Evolutionary conservation across 2,797 vertebrate species (phyloP).

Genomic region (Poeciliopsis infans): DNA sequence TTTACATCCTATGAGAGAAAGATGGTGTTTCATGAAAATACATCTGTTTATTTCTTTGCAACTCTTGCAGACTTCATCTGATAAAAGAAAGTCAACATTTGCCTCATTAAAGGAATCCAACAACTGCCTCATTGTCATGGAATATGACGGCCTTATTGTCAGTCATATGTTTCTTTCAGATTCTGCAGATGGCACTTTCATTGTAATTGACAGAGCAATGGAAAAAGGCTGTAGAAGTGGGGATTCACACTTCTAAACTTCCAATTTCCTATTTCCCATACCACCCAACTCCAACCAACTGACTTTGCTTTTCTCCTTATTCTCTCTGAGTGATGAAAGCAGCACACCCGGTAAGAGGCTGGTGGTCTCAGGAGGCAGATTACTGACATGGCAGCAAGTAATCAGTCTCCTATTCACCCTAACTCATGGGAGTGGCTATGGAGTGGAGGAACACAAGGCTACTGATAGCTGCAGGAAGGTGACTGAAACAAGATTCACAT

Average conservation of each 20-base stretch:
- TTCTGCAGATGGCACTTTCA: conserved; percentile 4
- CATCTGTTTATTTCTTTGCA: background rate
- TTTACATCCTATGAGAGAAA: background rate
- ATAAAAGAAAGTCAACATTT: background rate
- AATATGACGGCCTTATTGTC: conserved; percentile 15
- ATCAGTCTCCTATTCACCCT: conserved; percentile 45
- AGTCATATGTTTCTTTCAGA: conserved; percentile 13
- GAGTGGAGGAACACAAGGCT: background rate
- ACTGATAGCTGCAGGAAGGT: conserved; percentile 1
- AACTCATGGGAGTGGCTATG: background rate
- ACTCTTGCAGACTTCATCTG: background rate
- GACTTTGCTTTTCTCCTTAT: background rate
- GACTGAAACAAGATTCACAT: background rate
- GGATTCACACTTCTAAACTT: conserved; percentile 28
- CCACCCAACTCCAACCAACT: background rate
- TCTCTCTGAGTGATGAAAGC: conserved; percentile 25
- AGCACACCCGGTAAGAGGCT: conserved; percentile 9
- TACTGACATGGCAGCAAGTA: conserved; percentile 29
- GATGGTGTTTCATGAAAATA: background rate
- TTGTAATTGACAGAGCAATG: conserved; percentile 5
- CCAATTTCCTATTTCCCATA: conserved; percentile 1
- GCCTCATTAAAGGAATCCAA: background rate
- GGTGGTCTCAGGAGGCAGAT: conserved; percentile 32
- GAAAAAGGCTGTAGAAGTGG: conserved; percentile 19
- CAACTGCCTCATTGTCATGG: conserved; percentile 22